A percentile compares a stretch with the other conserved stretches of the same genome.
Evolutionary conservation across 2,797 vertebrate species (phyloP).

Genomic region (Acanthis flammea): DNA sequence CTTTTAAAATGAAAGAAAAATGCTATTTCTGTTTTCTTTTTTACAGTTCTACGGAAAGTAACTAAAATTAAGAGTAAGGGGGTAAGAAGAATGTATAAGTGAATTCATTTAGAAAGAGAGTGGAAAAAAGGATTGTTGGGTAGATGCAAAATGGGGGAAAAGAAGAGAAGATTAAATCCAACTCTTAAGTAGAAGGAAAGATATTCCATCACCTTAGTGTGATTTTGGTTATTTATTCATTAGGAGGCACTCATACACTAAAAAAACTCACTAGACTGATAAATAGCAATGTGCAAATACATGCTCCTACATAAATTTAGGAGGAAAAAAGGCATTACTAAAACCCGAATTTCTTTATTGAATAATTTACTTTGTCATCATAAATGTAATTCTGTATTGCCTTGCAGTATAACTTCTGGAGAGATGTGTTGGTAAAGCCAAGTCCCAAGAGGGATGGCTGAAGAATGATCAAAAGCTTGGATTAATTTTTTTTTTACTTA

Average conservation of each 20-base stretch:
- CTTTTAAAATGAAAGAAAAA: background rate
- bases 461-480: slow-evolving; percentile 54
- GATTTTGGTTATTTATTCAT: background rate
- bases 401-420: slow-evolving; percentile 26
- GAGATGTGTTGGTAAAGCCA: slow-evolving; percentile 5
- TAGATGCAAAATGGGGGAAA: background rate
- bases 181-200: background rate
- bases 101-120: background rate
- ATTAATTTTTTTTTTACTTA: background rate
- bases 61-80: background rate
- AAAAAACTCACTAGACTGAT: background rate
- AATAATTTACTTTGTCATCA: slow-evolving; percentile 66
- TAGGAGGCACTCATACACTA: background rate
- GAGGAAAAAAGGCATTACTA: slow-evolving; percentile 16
- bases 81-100: background rate
- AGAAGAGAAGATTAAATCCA: background rate
- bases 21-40: background rate
- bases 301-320: slow-evolving; percentile 9
- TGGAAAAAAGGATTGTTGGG: background rate
- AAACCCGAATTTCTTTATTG: slow-evolving; percentile 52
- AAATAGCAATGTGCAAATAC: background rate
- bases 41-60: background rate
- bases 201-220: background rate
- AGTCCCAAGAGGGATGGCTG: background rate
- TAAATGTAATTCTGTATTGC: slow-evolving; percentile 11